Percentiles rank a stretch among this genome's conserved stretches.
These are phyloP conservation scores for Lipophrys pholis DNA, from an alignment of 2,113 vertebrate genomes.

Conservation along the genomic window DNA sequence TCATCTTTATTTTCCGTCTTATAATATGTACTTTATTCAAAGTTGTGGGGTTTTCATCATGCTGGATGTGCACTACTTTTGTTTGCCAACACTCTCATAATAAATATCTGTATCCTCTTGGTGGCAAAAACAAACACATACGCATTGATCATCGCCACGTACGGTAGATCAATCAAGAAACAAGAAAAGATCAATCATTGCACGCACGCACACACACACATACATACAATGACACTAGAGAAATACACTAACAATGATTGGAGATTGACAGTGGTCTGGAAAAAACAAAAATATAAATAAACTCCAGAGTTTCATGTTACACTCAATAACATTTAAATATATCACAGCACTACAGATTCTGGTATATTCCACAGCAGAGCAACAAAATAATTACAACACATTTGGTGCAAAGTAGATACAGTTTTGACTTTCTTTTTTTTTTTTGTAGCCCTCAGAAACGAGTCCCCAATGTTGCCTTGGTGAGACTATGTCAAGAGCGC, in stretches of 20 bases:
- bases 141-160: conserved; percentile 77
- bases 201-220: conserved; percentile 5
- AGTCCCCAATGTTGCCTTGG: conserved; percentile 9
- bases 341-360: conserved; percentile 83
- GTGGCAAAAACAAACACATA: conserved; percentile 83
- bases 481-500: conserved; percentile 82
- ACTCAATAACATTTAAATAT: conserved; percentile 69
- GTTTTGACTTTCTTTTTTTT: conserved; percentile 58
- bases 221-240: conserved; percentile 74
- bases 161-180: background rate
- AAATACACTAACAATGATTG: conserved; percentile 80
- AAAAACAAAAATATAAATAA: conserved; percentile 72
- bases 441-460: conserved; percentile 49
- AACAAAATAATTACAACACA: conserved; percentile 84
- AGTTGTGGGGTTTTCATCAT: conserved; percentile 33
- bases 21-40: conserved; percentile 41
- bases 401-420: conserved; percentile 86
- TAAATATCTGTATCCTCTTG: conserved; percentile 72
- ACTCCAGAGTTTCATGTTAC: conserved; percentile 77
- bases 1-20: conserved; percentile 32
- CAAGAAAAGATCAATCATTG: conserved; percentile 65
- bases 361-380: conserved; percentile 83
- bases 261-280: conserved; percentile 74
- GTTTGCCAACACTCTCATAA: background rate
- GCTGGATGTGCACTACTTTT: conserved; percentile 37